Percentiles rank a stretch among this genome's conserved stretches.
These are phyloP conservation scores for Heliconius congener DNA, from an alignment of 1,140 invertebrate genomes.

Conservation along the genomic window DNA sequence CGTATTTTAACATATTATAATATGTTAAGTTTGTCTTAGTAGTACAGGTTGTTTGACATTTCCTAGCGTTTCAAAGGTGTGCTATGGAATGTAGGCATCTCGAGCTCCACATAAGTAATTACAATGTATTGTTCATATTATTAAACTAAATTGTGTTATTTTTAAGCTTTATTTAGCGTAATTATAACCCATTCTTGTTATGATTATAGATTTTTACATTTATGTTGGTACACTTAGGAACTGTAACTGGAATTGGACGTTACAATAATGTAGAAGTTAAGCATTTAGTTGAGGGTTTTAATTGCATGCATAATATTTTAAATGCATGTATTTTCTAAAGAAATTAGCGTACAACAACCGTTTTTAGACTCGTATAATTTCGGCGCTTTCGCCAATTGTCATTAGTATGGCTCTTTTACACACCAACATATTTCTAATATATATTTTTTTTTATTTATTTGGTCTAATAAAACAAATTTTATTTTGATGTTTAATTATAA, in stretches of 20 bases:
- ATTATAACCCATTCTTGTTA: neutral
- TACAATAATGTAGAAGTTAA: no score
- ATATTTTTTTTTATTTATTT: no score
- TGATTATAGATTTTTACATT: neutral
- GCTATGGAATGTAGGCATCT: slow-evolving; percentile 23
- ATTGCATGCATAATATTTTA: no score
- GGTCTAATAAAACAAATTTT: neutral
- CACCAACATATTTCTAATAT: no score
- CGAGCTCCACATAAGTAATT: neutral
- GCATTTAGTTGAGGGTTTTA: no score
- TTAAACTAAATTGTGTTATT: neutral
- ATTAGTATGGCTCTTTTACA: no score
- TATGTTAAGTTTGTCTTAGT: neutral
- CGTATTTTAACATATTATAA: neutral
- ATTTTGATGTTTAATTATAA: neutral
- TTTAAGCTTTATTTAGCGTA: neutral
- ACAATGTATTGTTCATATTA: neutral
- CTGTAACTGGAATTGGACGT: no score
- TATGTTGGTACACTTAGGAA: no score
- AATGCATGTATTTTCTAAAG: no score
- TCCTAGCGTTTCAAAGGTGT: slow-evolving; percentile 21
- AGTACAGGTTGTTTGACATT: slow-evolving; percentile 20
- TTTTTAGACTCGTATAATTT: no score
- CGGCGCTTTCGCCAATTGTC: no score
- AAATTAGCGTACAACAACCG: no score